Conservation (phyloP, 2,797 vertebrate species). For the Phalanger gymnotis region DNA sequence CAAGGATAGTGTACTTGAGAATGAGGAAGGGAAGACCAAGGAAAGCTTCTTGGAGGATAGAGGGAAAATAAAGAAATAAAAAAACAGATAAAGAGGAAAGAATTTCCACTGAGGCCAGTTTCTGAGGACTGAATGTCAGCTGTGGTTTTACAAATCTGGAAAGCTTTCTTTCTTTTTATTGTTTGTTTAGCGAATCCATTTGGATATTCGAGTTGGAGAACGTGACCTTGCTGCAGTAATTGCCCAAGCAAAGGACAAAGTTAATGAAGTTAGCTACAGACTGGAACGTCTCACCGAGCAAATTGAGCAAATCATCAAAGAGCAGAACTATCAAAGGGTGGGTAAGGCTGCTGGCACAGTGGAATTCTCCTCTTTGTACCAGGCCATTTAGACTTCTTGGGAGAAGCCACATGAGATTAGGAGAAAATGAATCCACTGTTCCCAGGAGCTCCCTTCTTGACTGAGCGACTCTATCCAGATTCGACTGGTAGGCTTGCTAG, state of each 20-base stretch:
- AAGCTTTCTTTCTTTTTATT: slow-evolving; percentile 14
- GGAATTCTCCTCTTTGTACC: slow-evolving; percentile 43
- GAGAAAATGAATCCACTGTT: not conserved
- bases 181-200: slow-evolving; percentile 89
- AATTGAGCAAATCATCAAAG: slow-evolving; percentile 89
- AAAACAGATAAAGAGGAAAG: not conserved
- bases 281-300: slow-evolving; percentile 89
- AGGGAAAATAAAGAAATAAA: not conserved
- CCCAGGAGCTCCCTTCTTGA: not conserved
- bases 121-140: not conserved
- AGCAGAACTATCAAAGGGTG: slow-evolving; percentile 94
- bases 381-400: not conserved
- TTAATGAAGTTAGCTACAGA: slow-evolving; percentile 86
- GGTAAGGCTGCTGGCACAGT: slow-evolving; percentile 56
- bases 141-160: not conserved
- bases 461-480: not conserved
- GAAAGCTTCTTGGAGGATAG: not conserved
- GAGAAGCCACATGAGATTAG: not conserved
- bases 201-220: slow-evolving; percentile 93
- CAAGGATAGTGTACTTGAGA: not conserved
- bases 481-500: not conserved
- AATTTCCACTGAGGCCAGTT: not conserved
- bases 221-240: slow-evolving; percentile 84
- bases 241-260: slow-evolving; percentile 88
- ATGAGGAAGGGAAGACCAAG: not conserved